Evolutionary conservation across 2,797 vertebrate species (phyloP), one percentile per base, ranked within the genome.

Genomic region (Steatocranus sp.): DNA sequence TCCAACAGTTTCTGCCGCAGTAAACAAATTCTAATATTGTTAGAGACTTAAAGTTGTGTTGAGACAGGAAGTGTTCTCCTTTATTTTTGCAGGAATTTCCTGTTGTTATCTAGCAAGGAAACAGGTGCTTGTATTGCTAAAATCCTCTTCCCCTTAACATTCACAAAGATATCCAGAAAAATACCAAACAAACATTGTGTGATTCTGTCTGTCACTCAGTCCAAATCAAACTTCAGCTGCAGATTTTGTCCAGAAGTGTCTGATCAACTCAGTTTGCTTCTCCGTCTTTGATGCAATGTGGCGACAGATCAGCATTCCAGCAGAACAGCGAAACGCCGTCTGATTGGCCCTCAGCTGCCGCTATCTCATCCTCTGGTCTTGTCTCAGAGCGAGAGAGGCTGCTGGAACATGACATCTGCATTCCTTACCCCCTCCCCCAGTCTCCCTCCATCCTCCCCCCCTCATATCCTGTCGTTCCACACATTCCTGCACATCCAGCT

Each of bases 401-500:
- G 75, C 77, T n/a, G 68, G 83, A 82, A 74, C 83, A 50, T 58
- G 80, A 32, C 58, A 76, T 70, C 83, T 76, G 80, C 84, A 90
- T 85, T 86, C 85, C 75, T 76, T 41, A 46, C 15, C n/a, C 49
- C 25, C n/a, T 4, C 8, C 18, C 34, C 20, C 14, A 3, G 2
- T 10, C 11, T 7, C 20, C 63, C 63, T 30, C 50, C 12, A 14
- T 6, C 2, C 4, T 1, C 8, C 49, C 75, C 3, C 43, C 38
- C 14, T 50, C 79, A 79, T 77, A 89, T 93, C 86, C 86, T 89
- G 87, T 41, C 75, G 7, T 88, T 87, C 85, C 86, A 81, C 83
- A 89, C 87, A 92, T 92, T 92, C 90, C 90, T 90, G 75, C 51
- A 48, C 68, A 74, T 50, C 51, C 56, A 81, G 4, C 84, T 58